These are phyloP conservation scores for Eristalinus sepulchralis DNA, from an alignment of 2,888 invertebrate species.

Conservation along the genomic window DNA sequence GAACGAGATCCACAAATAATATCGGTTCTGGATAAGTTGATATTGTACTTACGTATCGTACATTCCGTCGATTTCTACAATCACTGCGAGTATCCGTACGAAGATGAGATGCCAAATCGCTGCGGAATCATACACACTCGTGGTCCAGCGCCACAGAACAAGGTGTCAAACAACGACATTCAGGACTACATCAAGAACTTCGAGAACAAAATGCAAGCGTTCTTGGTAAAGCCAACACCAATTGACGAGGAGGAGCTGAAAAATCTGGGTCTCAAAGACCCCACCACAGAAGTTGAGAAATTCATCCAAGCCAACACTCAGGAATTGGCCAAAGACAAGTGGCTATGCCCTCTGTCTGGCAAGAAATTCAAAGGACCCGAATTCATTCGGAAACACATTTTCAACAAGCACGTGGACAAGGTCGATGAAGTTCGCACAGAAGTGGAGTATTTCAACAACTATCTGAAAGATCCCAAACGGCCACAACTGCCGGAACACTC, in stretches of 20 bases:
- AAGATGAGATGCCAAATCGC: slow-evolving; percentile 99
- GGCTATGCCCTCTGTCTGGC: slow-evolving; percentile 98
- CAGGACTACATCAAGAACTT: slow-evolving; percentile 90
- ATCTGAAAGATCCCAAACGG: slow-evolving; percentile 94
- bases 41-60: slow-evolving; percentile 96
- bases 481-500: slow-evolving; percentile 96
- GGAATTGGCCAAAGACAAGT: slow-evolving; percentile 98
- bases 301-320: slow-evolving; percentile 98
- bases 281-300: slow-evolving; percentile 87
- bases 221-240: slow-evolving; percentile 89
- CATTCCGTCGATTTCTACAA: slow-evolving; percentile 99
- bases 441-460: slow-evolving; percentile 99
- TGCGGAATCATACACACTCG: slow-evolving; percentile 99
- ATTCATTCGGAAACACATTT: slow-evolving; percentile 98
- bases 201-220: slow-evolving; percentile 95
- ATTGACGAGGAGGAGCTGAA: slow-evolving; percentile 90
- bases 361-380: slow-evolving; percentile 99
- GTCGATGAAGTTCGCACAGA: slow-evolving; percentile 98
- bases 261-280: slow-evolving; percentile 91
- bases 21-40: slow-evolving; percentile 89
- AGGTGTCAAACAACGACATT: slow-evolving; percentile 82
- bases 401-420: slow-evolving; percentile 98
- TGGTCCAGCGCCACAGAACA: slow-evolving; percentile 91
- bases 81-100: slow-evolving; percentile 99
- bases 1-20: slow-evolving; percentile 88